A percentile compares a stretch with the other conserved stretches of the same genome.
Conservation (phyloP, 2,888 invertebrate species). For the Acrocyrtus sp. region DNA sequence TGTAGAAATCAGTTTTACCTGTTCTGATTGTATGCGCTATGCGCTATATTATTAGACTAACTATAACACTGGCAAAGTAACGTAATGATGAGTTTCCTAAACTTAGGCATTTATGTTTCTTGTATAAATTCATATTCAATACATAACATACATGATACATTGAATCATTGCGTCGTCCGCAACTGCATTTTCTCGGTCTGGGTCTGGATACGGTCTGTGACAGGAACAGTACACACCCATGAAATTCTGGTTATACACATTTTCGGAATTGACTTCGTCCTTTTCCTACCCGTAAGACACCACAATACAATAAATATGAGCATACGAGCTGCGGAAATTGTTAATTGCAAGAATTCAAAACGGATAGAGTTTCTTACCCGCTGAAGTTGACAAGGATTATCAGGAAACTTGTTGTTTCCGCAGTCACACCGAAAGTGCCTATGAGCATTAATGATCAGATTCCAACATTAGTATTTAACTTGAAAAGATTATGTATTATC, state of each 20-base stretch:
- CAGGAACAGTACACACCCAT: slow-evolving; percentile 92
- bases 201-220: slow-evolving; percentile 93
- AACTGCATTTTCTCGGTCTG: slow-evolving; percentile 70
- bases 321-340: background rate
- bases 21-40: no score
- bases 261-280: slow-evolving; percentile 75
- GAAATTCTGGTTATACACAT: slow-evolving; percentile 94
- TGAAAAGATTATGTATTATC: no score
- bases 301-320: slow-evolving; percentile 1
- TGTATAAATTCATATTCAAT: background rate
- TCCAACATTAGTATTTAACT: no score
- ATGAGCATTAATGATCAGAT: slow-evolving; percentile 53
- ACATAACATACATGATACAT: slow-evolving; percentile 74
- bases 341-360: no score
- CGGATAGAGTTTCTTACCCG: no score
- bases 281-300: slow-evolving; percentile 68
- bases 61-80: no score
- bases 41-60: no score
- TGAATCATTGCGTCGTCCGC: slow-evolving; percentile 94
- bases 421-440: slow-evolving; percentile 96
- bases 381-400: slow-evolving; percentile 71
- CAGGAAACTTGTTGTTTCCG: slow-evolving; percentile 81
- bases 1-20: no score
- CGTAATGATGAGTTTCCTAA: no score
- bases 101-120: no score